Evolutionary conservation across 2,888 invertebrate genomes (phyloP).

Genomic region (Chironomus tentans): DNA sequence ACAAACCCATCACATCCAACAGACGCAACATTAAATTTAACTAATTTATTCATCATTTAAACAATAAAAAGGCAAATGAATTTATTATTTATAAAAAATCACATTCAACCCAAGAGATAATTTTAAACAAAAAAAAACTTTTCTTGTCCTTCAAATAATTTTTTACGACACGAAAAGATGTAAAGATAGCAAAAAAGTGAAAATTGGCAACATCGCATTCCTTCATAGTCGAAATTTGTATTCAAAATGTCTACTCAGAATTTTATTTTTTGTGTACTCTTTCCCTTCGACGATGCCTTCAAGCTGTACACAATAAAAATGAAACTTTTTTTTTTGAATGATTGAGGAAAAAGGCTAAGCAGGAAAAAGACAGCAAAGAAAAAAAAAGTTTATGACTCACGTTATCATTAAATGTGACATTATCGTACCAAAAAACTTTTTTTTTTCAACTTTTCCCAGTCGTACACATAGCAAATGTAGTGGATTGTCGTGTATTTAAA

Average conservation of each 20-base stretch:
- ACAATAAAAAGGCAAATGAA: no score
- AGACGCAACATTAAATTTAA: no score
- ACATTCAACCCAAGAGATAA: no score
- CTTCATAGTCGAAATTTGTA: not conserved
- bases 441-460: not conserved
- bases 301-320: no score
- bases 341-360: no score
- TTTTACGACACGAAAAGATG: not conserved
- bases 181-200: not conserved
- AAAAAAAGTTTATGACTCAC: slow-evolving; percentile 6
- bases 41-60: no score
- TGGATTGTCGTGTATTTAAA: no score
- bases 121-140: not conserved
- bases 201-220: not conserved
- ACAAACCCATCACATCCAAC: no score
- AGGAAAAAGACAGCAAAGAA: no score
- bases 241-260: not conserved
- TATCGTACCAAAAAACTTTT: not conserved
- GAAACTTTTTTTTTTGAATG: no score
- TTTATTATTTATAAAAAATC: no score
- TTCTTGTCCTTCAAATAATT: not conserved
- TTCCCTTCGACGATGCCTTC: no score
- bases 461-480: not conserved
- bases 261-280: not conserved
- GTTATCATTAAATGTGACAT: slow-evolving; percentile 7